Conservation (phyloP, 2,113 vertebrate species). For the Pelecanus crispus region DNA sequence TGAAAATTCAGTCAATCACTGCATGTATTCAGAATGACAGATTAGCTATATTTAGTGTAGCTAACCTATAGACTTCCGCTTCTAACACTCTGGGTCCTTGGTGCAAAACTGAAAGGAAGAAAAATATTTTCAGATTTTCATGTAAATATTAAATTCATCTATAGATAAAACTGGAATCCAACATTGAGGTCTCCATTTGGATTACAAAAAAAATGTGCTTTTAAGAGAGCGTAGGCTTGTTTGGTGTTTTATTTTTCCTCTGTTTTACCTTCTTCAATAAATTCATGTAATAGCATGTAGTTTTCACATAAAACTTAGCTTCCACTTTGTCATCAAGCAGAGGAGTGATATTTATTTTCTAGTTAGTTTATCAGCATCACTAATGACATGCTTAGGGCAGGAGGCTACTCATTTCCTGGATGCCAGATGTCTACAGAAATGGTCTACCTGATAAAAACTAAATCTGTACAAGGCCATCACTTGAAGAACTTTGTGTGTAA, state of each 20-base stretch:
- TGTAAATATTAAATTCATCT: background rate
- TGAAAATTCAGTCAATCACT: background rate
- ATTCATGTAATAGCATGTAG: background rate
- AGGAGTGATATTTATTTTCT: background rate
- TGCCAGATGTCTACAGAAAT: background rate
- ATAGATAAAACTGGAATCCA: background rate
- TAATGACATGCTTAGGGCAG: background rate
- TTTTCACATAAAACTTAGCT: background rate
- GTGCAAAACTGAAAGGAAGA: background rate
- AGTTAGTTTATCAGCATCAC: background rate
- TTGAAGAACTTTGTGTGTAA: background rate
- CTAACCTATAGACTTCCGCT: background rate
- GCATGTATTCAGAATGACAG: background rate
- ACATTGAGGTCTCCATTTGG: background rate
- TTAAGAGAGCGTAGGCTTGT: background rate
- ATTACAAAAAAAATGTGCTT: background rate
- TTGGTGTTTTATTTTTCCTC: accelerated
- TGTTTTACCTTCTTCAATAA: background rate
- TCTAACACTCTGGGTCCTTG: background rate
- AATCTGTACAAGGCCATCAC: background rate
- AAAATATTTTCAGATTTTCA: background rate
- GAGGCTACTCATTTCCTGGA: background rate
- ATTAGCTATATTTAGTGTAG: background rate
- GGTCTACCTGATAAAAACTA: background rate
- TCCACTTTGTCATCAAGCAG: background rate